Conservation (phyloP, 2,888 invertebrate species). For the Cephonodes hylas region DNA sequence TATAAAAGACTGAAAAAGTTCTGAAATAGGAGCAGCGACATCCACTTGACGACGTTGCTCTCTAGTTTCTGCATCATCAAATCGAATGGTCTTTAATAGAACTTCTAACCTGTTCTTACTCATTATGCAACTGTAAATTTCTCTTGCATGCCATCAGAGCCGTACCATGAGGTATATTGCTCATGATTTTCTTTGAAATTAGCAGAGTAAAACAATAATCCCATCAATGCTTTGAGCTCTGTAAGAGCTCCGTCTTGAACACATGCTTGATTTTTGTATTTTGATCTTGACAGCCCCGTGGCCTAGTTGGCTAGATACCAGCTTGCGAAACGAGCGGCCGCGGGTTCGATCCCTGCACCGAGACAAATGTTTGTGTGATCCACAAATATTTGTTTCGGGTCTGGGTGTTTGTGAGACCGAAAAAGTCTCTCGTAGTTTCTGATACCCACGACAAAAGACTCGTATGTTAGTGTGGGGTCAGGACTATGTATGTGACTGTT, state of each 20-base stretch:
- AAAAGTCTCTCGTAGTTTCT: too few species aligned
- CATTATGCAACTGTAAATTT: not conserved
- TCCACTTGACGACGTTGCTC: not conserved
- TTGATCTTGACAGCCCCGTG: too few species aligned
- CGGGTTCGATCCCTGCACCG: too few species aligned
- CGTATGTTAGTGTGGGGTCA: too few species aligned
- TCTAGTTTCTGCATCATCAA: not conserved
- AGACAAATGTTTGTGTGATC: too few species aligned
- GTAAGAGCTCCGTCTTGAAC: not conserved
- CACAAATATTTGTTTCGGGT: too few species aligned
- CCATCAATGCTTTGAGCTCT: not conserved
- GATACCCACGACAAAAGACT: too few species aligned
- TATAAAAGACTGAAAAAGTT: not conserved
- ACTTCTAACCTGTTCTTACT: not conserved
- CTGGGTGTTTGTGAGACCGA: too few species aligned
- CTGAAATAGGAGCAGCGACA: not conserved
- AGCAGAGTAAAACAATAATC: not conserved
- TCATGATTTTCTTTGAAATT: not conserved
- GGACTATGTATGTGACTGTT: too few species aligned
- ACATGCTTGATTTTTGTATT: not conserved
- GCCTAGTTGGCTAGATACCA: too few species aligned
- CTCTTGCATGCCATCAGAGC: not conserved
- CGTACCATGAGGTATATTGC: not conserved
- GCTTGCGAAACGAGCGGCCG: too few species aligned
- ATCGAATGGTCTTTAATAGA: not conserved